phyloP scores from a whole-genome alignment of 2,888 invertebrate genomes.

The Hofmannophila pseudospretella region DNA sequence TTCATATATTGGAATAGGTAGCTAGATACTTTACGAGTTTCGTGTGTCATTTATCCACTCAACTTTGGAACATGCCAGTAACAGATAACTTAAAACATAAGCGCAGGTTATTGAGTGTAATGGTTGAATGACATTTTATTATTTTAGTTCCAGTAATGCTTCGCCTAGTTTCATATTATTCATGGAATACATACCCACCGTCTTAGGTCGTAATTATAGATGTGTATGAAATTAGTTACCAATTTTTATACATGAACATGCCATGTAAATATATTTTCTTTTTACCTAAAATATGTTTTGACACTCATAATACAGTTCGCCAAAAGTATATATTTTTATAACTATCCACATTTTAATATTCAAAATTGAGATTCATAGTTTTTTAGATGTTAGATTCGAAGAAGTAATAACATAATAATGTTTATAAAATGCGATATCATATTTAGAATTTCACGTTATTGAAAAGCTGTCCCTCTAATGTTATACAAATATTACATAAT shows the following conservation, averaged over 20 bases:
- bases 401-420: conserved; percentile 20
- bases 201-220: background rate
- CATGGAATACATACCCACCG: conserved; percentile 7
- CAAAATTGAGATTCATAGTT: conserved; percentile 62
- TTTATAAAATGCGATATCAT: conserved; percentile 40
- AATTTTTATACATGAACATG: conserved; percentile 35
- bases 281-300: conserved; percentile 39
- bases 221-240: background rate
- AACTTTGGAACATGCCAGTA: conserved; percentile 3
- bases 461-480: conserved; percentile 32
- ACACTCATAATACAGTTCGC: conserved; percentile 62
- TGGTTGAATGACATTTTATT: background rate
- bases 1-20: conserved; percentile 43
- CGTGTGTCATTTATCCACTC: conserved; percentile 2
- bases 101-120: background rate
- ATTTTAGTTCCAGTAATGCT: background rate
- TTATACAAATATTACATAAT: conserved; percentile 21
- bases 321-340: conserved; percentile 65
- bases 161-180: background rate
- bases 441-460: conserved; percentile 46
- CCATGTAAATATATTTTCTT: conserved; percentile 53
- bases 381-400: conserved; percentile 39
- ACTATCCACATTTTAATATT: conserved; percentile 65
- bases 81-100: background rate
- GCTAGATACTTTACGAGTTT: too few relatives aligned